A percentile compares a stretch with the other conserved stretches of the same genome.
Evolutionary conservation across 2,113 vertebrate species (phyloP).

Genomic region (Clarias macrocephalus): DNA sequence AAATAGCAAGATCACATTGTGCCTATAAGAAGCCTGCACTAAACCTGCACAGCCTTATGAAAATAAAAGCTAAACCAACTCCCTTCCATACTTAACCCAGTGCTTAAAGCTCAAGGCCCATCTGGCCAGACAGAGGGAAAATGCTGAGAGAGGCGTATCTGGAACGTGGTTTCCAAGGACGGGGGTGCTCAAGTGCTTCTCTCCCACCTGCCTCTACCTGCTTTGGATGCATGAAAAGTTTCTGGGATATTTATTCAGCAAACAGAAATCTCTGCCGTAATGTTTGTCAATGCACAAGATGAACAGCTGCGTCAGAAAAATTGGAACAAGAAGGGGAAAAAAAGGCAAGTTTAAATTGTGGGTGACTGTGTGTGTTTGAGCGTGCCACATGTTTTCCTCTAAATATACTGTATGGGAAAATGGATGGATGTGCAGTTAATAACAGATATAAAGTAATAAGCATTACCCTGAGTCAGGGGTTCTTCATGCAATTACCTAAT

Average conservation of each 20-base stretch:
- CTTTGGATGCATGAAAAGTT: constrained; percentile 39
- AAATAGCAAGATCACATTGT: background rate
- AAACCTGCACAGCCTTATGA: background rate
- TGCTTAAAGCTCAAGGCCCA: constrained; percentile 7
- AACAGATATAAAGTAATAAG: background rate
- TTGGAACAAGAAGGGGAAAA: background rate
- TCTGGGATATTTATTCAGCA: constrained; percentile 20
- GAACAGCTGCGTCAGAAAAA: constrained; percentile 14
- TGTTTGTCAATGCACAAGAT: constrained; percentile 13
- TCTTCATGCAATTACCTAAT: background rate
- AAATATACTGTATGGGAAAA: background rate
- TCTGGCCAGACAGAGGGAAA: constrained; percentile 16
- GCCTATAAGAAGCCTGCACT: background rate
- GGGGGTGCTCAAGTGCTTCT: constrained; percentile 12
- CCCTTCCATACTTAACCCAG: background rate
- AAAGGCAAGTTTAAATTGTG: background rate
- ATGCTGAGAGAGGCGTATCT: constrained; percentile 19
- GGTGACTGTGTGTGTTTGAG: background rate
- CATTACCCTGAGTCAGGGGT: background rate
- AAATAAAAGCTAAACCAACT: constrained; percentile 16
- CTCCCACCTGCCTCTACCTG: constrained; percentile 30
- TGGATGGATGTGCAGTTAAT: background rate
- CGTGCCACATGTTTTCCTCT: background rate
- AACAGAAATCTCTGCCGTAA: constrained; percentile 28
- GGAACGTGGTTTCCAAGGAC: background rate